Conservation (phyloP, 2,113 vertebrate genomes). For the Zosterops hypoxanthus region DNA sequence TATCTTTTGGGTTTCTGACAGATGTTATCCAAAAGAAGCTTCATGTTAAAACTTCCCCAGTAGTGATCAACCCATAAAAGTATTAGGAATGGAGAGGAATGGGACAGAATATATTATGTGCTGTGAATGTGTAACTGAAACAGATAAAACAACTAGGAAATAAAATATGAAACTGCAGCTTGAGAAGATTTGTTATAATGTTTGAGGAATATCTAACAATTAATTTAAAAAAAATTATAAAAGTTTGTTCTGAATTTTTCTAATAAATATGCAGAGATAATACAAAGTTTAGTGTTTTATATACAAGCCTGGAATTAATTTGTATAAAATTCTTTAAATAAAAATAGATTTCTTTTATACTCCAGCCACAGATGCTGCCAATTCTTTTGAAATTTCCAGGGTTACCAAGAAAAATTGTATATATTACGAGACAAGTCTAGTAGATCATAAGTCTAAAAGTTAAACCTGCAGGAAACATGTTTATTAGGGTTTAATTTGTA, state of each 20-base stretch:
- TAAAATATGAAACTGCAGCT: conserved; percentile 3
- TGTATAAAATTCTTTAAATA: not conserved
- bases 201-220: conserved; percentile 48
- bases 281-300: conserved; percentile 12
- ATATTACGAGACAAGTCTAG: conserved; percentile 57
- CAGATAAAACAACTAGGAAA: conserved; percentile 36
- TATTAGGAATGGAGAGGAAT: not conserved
- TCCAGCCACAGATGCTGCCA: conserved; percentile 25
- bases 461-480: conserved; percentile 58
- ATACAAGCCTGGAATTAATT: conserved; percentile 50
- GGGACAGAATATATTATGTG: conserved; percentile 4
- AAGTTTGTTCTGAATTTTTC: conserved; percentile 1
- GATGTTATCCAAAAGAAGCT: conserved; percentile 54
- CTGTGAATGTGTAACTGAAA: conserved; percentile 27
- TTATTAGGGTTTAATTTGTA: conserved; percentile 65
- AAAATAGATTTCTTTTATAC: conserved; percentile 50
- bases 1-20: conserved; percentile 60
- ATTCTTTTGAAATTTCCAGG: conserved; percentile 56
- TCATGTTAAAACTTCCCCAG: conserved; percentile 18
- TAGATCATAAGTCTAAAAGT: conserved; percentile 47
- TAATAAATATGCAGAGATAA: not conserved
- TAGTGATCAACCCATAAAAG: conserved; percentile 25
- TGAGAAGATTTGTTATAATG: not conserved
- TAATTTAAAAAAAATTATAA: conserved; percentile 45
- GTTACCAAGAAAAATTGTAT: conserved; percentile 43